A percentile compares a stretch with the other conserved stretches of the same genome.
Conservation (phyloP, 2,888 invertebrate genomes). For the Branchipolynoe longqiensis region DNA sequence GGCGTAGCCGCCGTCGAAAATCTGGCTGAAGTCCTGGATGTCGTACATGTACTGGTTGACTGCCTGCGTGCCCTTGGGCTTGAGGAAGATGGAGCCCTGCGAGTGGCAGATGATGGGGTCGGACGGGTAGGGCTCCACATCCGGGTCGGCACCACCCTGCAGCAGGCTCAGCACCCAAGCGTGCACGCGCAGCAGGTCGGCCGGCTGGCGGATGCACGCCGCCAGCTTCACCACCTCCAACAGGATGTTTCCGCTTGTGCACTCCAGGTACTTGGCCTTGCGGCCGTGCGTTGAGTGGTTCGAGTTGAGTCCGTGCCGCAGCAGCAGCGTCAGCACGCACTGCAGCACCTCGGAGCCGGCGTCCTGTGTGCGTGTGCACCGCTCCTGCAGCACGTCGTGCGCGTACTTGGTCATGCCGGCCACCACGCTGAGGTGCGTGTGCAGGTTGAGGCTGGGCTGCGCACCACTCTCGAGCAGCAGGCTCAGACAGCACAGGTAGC, state of each 20-base stretch:
- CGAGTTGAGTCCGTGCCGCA: constrained; percentile 87
- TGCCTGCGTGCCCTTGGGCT: constrained; percentile 83
- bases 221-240: constrained; percentile 86
- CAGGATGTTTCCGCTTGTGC: constrained; percentile 84
- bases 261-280: constrained; percentile 71
- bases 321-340: constrained; percentile 86
- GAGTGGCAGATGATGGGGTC: constrained; percentile 84
- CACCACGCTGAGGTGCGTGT: constrained; percentile 63
- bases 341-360: constrained; percentile 85
- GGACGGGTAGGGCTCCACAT: constrained; percentile 84
- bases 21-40: constrained; percentile 85
- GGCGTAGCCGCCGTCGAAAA: constrained; percentile 85
- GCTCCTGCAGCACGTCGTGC: constrained; percentile 79
- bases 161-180: constrained; percentile 87
- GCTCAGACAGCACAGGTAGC: constrained; percentile 87
- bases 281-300: constrained; percentile 85
- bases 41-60: constrained; percentile 86
- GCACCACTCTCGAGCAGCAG: constrained; percentile 88
- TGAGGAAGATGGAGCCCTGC: constrained; percentile 84
- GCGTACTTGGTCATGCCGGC: constrained; percentile 64
- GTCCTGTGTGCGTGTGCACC: constrained; percentile 86
- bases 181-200: constrained; percentile 87
- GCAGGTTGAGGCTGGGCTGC: constrained; percentile 83
- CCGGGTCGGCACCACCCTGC: constrained; percentile 89
- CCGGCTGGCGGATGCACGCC: constrained; percentile 85